Evolutionary conservation across 2,888 invertebrate genomes (phyloP), one percentile per base, ranked within the genome.

Genomic region (Hemistola chrysoprasaria): DNA sequence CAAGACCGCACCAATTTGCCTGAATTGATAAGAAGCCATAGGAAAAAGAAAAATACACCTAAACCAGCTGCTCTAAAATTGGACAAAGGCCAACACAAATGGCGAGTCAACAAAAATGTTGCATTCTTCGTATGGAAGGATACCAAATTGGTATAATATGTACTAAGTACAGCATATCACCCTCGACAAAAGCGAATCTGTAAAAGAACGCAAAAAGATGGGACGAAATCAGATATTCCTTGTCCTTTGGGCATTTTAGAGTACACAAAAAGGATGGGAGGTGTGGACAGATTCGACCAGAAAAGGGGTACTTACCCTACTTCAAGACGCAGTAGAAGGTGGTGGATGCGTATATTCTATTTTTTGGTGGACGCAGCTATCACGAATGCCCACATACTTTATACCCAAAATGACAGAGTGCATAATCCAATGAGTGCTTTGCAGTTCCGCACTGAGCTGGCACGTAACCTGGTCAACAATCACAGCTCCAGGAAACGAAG

Each of bases 191-290:
- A 9, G 26, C 23, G 22, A 6, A 22, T 25, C 16, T 39, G 39
- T 30, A 22, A 23, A 11, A 22, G 39, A 11, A 39, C 31, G 22
- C 38, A 30, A 30, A 44, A 44, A 24, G 39, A 44, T 39, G 39
- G 39, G 16, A 16, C 34, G 22, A 38, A 35, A 24, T 31, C 30
- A 22, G 16, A 21, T 16, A 31, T 38, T 26, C 32, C 31, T 28
- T 39, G 47, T 30, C 47, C 28, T 11, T 31, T 35, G 8, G 32
- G 35, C 6, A 35, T 42, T 9, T 31, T 33, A 9, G 32, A 42
- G 30, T 40, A 42, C 26, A 41, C 42, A n/a, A 47, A 47, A 26
- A 42, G 47, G 22, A 47, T 42, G 47, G 42, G 35, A 30, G 42
- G 47, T 21, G 40, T 49, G n/a, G 24, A 24, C 8, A 24, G 24